Evolutionary conservation across 2,888 invertebrate species (phyloP), one percentile per base, ranked within the genome.

Genomic region (Mallateleia sp.): DNA sequence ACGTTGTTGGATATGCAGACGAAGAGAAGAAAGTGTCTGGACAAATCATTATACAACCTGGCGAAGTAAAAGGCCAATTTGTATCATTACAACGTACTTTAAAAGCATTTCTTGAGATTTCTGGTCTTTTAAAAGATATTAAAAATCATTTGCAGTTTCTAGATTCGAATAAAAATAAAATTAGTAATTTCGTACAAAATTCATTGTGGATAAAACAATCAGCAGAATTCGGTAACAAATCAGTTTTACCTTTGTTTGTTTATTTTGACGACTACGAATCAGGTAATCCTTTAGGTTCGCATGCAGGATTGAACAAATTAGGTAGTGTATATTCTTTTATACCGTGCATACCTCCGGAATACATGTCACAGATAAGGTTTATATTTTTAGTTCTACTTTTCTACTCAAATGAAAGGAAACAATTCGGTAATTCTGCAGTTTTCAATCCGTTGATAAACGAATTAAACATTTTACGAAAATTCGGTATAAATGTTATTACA

Each of bases 391-490:
- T 25, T 38, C 60, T 82, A 32, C 25, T 89, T 3, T 85, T 83
- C 58, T 67, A 77, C 32, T 54, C 79, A 0, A 34, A 58, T 11
- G 74, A 85, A 38, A 32, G 83, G 38, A 71, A 56, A 71, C 0
- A 66, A 38, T 74, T 85, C 72, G 67, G 75, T 56, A 82, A 85
- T 78, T 45, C 34, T 18, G 32, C 67, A 3, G 22, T 75, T 9
- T 83, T 87, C 47, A 60, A 69, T 34, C 34, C n/a, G 45, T 78
- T 38, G 60, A 89, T 52, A 25, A 78, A 54, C 71, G 89, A 74
- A 18, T 84, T 45, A 34, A 84, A 28, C 6, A 14, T 22, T 47
- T 84, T 66, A 32, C 34, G 8, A 45, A 18, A 34, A n/a, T 60
- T 50, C 14, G 83, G 75, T 3, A 11, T 85, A 25, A 22, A 38